Conservation (phyloP, 2,888 invertebrate species). For the Calliphora vomitoria region DNA sequence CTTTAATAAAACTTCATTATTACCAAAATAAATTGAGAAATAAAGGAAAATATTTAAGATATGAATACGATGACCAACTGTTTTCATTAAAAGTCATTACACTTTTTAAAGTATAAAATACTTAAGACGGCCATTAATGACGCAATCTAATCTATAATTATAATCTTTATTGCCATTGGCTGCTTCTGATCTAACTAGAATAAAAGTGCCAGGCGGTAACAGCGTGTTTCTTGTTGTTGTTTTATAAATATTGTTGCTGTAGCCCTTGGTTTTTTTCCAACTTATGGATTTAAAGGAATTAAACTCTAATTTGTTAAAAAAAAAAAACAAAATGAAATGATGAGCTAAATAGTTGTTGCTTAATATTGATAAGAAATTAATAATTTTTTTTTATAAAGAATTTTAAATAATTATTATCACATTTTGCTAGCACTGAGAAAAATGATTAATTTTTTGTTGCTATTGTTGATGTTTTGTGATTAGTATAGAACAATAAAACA, state of each 20-base stretch:
- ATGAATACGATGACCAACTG: neutral
- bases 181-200: neutral
- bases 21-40: neutral
- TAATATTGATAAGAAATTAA: constrained; percentile 55
- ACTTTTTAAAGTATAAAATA: neutral
- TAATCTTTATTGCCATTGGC: constrained; percentile 48
- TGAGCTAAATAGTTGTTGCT: constrained; percentile 30
- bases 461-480: neutral
- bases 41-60: neutral
- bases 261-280: neutral
- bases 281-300: constrained; percentile 2
- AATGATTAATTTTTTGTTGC: constrained; percentile 24
- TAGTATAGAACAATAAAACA: neutral
- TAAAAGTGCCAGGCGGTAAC: constrained; percentile 44
- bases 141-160: constrained; percentile 52
- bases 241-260: neutral
- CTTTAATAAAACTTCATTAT: neutral
- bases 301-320: neutral
- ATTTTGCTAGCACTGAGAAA: constrained; percentile 4
- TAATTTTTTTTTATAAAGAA: constrained; percentile 1
- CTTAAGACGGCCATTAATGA: neutral
- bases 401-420: constrained; percentile 21
- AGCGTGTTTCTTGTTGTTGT: constrained; percentile 19
- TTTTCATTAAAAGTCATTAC: neutral
- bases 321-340: constrained; percentile 4